A percentile compares a stretch with the other conserved stretches of the same genome.
Conservation (phyloP, 2,888 invertebrate genomes). For the Emmelina monodactyla region DNA sequence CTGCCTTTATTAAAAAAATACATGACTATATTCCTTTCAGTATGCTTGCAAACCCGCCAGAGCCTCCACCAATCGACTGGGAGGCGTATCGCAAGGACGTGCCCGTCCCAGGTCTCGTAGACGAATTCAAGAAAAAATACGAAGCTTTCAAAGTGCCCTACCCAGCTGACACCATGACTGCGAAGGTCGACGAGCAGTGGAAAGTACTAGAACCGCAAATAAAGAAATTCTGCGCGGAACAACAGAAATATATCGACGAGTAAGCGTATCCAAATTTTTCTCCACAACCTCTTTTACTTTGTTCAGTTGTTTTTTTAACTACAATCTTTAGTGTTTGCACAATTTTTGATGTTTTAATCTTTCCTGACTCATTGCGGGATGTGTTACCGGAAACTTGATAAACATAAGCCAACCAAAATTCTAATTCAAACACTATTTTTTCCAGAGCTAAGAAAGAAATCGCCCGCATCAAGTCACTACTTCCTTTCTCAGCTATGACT, state of each 20-base stretch:
- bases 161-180: constrained; percentile 31
- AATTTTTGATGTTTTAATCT: no score
- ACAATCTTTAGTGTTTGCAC: no score
- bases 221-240: constrained; percentile 26
- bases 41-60: constrained; percentile 31
- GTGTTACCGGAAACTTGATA: no score
- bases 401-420: no score
- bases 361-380: no score
- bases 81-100: constrained; percentile 34
- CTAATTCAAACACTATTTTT: neutral
- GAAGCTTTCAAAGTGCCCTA: constrained; percentile 32
- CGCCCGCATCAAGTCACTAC: constrained; percentile 30
- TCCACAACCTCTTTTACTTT: no score
- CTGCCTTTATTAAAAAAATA: no score
- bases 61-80: constrained; percentile 47
- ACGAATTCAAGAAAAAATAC: constrained; percentile 35
- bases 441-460: constrained; percentile 33
- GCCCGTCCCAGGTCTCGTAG: constrained; percentile 34
- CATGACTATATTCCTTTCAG: no score
- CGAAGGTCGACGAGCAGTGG: constrained; percentile 43
- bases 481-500: constrained; percentile 41
- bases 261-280: no score
- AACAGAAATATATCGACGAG: constrained; percentile 29
- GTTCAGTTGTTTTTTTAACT: no score
- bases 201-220: constrained; percentile 28